A percentile compares a stretch with the other conserved stretches of the same genome.
Conservation (phyloP, 2,113 vertebrate species). For the Tauraco erythrolophus region DNA sequence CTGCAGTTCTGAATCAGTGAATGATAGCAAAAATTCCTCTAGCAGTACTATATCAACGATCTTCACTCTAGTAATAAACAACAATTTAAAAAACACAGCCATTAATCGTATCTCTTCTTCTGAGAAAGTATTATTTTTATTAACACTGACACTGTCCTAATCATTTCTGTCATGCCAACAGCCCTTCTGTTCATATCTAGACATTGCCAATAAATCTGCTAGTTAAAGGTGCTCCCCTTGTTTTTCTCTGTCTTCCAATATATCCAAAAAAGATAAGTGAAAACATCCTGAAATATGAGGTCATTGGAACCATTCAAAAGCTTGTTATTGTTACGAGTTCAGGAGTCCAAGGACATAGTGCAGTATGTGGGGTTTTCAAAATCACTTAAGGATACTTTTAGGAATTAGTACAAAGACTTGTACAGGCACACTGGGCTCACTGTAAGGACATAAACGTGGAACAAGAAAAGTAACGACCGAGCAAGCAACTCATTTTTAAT, state of each 20-base stretch:
- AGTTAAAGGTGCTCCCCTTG: fast-evolving
- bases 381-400: background rate
- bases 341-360: background rate
- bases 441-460: background rate
- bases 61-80: background rate
- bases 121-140: background rate
- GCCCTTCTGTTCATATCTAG: background rate
- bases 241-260: background rate
- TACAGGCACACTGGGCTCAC: background rate
- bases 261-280: background rate
- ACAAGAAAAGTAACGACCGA: background rate
- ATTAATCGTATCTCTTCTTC: background rate
- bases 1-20: background rate
- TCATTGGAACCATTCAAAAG: background rate
- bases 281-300: background rate
- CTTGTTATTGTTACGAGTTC: background rate
- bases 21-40: background rate
- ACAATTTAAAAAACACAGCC: background rate
- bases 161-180: background rate
- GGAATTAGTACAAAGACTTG: background rate
- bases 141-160: background rate
- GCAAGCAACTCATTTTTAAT: background rate
- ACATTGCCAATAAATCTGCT: background rate
- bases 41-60: background rate
- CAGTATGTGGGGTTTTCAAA: background rate